phyloP scores from a whole-genome alignment of 2,888 invertebrate genomes.

The Diplazon laetatorius region DNA sequence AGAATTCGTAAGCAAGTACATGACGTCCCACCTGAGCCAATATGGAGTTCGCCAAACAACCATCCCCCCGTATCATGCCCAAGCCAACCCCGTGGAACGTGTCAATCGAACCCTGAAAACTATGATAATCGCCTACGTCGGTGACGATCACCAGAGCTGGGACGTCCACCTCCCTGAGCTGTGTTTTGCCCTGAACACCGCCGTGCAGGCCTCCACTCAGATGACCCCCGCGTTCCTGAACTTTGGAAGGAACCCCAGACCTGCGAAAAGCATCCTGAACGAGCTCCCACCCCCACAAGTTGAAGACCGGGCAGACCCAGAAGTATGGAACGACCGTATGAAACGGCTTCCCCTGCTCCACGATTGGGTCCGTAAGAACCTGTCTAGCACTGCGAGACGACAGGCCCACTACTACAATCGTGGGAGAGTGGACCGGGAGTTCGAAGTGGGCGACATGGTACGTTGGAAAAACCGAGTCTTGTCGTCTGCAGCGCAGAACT shows the following conservation, averaged over 20 bases:
- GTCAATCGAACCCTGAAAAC: conserved; percentile 28
- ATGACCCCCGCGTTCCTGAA: too few species aligned
- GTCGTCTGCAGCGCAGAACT: neutral
- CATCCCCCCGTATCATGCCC: conserved; percentile 38
- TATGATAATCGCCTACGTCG: conserved; percentile 48
- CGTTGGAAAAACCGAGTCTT: neutral
- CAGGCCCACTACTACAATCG: neutral
- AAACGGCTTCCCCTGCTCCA: neutral
- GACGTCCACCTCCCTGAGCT: too few species aligned
- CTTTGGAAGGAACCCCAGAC: too few species aligned
- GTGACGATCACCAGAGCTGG: conserved; percentile 56
- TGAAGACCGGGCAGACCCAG: too few species aligned
- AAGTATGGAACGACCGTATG: neutral
- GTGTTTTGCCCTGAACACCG: too few species aligned
- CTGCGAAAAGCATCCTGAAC: too few species aligned
- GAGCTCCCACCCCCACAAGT: too few species aligned
- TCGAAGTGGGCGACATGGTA: conserved; percentile 3
- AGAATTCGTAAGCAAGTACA: conserved; percentile 63
- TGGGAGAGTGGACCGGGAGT: neutral
- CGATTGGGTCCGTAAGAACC: neutral
- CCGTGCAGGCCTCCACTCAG: too few species aligned
- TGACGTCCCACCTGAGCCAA: neutral
- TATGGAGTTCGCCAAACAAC: conserved; percentile 18
- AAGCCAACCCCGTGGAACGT: conserved; percentile 41
- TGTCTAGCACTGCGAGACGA: neutral